These are phyloP conservation scores for Lamproptera curius DNA, from an alignment of 2,888 invertebrate genomes.

Conservation along the genomic window DNA sequence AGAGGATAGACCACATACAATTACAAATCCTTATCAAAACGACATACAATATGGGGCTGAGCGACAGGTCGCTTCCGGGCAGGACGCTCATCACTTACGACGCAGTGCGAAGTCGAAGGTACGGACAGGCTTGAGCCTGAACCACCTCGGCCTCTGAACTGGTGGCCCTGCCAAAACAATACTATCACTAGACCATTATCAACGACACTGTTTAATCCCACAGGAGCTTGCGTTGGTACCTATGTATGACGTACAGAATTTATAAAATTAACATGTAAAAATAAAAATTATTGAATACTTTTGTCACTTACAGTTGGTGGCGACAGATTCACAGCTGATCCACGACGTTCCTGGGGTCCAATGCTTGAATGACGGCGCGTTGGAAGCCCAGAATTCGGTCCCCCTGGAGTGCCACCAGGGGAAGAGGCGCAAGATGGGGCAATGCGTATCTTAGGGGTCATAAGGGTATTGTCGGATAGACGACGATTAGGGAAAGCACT, in stretches of 20 bases:
- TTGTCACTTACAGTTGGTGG: constrained; percentile 88
- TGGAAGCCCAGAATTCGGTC: constrained; percentile 87
- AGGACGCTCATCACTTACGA: constrained; percentile 77
- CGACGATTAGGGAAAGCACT: constrained; percentile 91
- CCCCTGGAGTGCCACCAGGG: constrained; percentile 83
- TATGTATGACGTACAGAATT: too few species aligned
- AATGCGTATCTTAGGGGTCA: constrained; percentile 93
- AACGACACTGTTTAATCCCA: constrained; percentile 22
- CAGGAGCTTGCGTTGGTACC: background rate
- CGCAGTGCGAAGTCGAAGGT: constrained; percentile 85
- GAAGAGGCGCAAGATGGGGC: constrained; percentile 94
- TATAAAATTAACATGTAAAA: too few species aligned
- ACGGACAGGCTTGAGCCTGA: constrained; percentile 91
- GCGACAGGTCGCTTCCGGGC: constrained; percentile 52
- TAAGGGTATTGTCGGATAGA: constrained; percentile 93
- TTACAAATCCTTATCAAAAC: constrained; percentile 55
- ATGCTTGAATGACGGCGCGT: constrained; percentile 94
- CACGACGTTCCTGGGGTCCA: constrained; percentile 92
- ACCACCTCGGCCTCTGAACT: constrained; percentile 82
- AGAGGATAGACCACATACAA: constrained; percentile 61
- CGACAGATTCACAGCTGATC: constrained; percentile 90
- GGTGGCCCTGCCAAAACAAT: constrained; percentile 78
- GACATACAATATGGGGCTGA: constrained; percentile 57
- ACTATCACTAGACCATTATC: constrained; percentile 49
- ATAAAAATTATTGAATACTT: too few species aligned